Evolutionary conservation across 2,797 vertebrate species (phyloP), one percentile per base, ranked within the genome.

Genomic region (Echeneis naucrates): DNA sequence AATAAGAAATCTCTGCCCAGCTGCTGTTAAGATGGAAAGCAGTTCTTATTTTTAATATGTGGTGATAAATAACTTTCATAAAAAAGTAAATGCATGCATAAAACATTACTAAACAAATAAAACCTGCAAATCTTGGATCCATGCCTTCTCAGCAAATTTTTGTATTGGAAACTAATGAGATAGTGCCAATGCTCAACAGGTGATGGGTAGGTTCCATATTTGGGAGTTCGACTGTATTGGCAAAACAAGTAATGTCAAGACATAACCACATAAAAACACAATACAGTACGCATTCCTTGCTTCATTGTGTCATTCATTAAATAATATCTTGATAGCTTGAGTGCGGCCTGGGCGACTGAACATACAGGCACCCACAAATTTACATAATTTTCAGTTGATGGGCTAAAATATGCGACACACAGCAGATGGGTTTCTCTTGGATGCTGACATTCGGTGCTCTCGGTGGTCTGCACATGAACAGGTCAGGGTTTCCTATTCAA

Each of bases 361-460:
- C 12, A 45, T 51, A 13, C 24, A 51, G 24, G 33, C n/a, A 13
- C 10, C 32, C n/a, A 21, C 33, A 56, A 4, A 56, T 56, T 54
- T 54, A 13, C 11, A 19, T 30, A 9, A 57, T 37, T 55, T 57
- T 54, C 45, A 47, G 26, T 35, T 66, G 10, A 32, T 38, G 24
- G 2, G 12, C 4, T 19, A 13, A 32, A 63, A 35, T 7, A 23
- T n/a, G 13, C 17, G 27, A 68, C 56, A 59, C 5, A 23, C 48
- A n/a, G n/a, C 48, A n/a, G n/a, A 84, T 87, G 87, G 84, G 84
- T 75, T 77, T 75, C 33, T 62, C 65, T 59, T 61, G 68, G 60
- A 58, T 48, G 55, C 57, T 68, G 32, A 54, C 26, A 16, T 30
- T 67, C 38, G 53, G 40, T 48, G 30, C 35, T 48, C 8, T 45